Conservation (phyloP, 1,140 invertebrate species). For the Fopius arisanus region DNA sequence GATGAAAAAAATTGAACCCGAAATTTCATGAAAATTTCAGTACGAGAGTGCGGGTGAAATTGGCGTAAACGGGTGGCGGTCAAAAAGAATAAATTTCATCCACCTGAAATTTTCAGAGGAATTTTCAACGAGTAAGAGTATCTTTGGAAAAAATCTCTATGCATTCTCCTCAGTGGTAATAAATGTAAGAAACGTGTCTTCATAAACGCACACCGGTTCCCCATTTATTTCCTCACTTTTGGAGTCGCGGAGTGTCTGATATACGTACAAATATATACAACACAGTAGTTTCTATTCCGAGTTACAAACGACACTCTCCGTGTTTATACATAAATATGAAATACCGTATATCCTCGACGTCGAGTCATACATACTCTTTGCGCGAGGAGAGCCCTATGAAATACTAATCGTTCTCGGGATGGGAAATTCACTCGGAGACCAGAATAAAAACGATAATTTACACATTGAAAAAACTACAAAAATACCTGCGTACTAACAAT, state of each 20-base stretch:
- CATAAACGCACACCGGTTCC: neutral
- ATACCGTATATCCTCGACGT: neutral
- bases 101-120: too few species aligned
- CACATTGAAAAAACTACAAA: too few species aligned
- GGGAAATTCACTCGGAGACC: neutral
- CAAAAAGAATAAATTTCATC: too few species aligned
- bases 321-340: conserved; percentile 12
- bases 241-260: neutral
- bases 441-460: too few species aligned
- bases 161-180: neutral
- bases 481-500: too few species aligned
- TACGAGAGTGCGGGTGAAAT: too few species aligned
- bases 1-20: too few species aligned
- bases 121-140: too few species aligned
- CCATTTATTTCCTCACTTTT: neutral
- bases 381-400: neutral
- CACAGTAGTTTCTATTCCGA: neutral
- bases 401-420: neutral
- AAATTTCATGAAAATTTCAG: too few species aligned
- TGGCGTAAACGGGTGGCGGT: too few species aligned
- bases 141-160: neutral
- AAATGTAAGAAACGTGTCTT: conserved; percentile 1
- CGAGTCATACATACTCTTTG: neutral
- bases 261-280: conserved; percentile 1
- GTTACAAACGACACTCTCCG: conserved; percentile 4